Conservation (phyloP, 2,888 invertebrate species). For the Resseliella maxima region DNA sequence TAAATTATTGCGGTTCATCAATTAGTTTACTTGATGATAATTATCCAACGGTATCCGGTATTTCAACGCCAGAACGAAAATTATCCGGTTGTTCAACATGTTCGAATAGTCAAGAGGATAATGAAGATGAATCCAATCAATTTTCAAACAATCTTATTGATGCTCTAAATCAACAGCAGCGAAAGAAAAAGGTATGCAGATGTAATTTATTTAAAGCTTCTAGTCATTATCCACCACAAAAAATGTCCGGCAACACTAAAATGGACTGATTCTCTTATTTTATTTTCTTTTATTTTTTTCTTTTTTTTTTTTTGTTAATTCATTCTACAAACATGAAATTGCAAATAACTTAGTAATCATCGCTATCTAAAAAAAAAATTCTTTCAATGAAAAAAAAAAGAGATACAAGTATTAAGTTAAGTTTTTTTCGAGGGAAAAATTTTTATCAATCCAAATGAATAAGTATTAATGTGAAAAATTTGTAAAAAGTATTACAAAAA, state of each 20-base stretch:
- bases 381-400: neutral
- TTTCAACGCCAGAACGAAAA: conserved; percentile 74
- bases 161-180: conserved; percentile 67
- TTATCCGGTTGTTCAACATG: conserved; percentile 81
- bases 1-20: conserved; percentile 71
- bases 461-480: neutral
- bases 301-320: too few species aligned
- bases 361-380: neutral
- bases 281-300: too few species aligned
- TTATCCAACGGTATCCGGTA: conserved; percentile 66
- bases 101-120: conserved; percentile 79
- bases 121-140: conserved; percentile 63
- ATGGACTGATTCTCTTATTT: neutral
- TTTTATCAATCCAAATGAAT: neutral
- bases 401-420: neutral
- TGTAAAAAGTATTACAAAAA: neutral
- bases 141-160: conserved; percentile 63
- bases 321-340: conserved; percentile 34
- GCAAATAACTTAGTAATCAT: neutral
- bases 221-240: conserved; percentile 19
- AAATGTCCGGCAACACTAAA: neutral
- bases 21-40: conserved; percentile 70
- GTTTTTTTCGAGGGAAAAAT: neutral
- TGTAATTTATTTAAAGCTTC: conserved; percentile 11
- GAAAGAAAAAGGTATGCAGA: conserved; percentile 65